phyloP scores from a whole-genome alignment of 2,888 invertebrate species.

The Stomorhina lunata region DNA sequence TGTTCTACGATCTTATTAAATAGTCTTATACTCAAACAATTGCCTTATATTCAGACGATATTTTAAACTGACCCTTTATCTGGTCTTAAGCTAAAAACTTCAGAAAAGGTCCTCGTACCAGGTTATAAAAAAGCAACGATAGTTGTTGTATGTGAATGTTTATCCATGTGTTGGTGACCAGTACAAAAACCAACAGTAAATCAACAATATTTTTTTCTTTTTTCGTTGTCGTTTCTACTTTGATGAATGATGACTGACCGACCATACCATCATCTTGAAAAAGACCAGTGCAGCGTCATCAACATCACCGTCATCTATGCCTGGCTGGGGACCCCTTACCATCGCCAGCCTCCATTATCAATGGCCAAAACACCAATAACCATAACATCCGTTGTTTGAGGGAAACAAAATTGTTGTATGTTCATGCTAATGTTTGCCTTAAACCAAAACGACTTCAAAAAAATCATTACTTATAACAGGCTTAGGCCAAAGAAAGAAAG shows the following conservation, averaged over 20 bases:
- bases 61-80: no score
- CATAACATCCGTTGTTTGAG: constrained; percentile 62
- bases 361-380: constrained; percentile 64
- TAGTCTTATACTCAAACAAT: no score
- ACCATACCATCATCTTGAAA: constrained; percentile 56
- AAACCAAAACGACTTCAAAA: constrained; percentile 38
- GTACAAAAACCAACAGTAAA: constrained; percentile 71
- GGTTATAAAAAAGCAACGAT: no score
- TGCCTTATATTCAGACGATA: no score
- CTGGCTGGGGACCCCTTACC: no score
- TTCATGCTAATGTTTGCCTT: constrained; percentile 67
- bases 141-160: background rate
- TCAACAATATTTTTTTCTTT: constrained; percentile 71
- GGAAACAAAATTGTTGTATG: constrained; percentile 27
- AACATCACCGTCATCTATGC: constrained; percentile 10
- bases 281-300: constrained; percentile 71
- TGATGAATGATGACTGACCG: constrained; percentile 77
- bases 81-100: no score
- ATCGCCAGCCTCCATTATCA: constrained; percentile 8
- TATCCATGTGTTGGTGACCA: constrained; percentile 28
- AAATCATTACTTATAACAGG: constrained; percentile 49
- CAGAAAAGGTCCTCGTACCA: no score
- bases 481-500: constrained; percentile 24
- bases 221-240: constrained; percentile 71
- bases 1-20: no score